Base-by-base conservation (phyloP, 2,888 invertebrate genomes). In the Zhuqinia jingwanae region DNA sequence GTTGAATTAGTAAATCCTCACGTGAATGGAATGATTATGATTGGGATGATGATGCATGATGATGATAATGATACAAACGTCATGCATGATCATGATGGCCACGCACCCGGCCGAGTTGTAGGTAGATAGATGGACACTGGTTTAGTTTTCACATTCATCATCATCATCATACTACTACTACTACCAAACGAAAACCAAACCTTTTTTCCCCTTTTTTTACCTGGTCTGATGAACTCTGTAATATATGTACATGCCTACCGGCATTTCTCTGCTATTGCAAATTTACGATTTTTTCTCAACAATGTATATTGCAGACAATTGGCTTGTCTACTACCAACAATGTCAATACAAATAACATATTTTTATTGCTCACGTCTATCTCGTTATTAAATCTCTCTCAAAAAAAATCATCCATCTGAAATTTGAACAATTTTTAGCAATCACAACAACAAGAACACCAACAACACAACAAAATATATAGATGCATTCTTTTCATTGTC, bases 71-170 rank as follows among this genome's bases (percentile, higher is more conserved):
- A 36, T 8, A 8, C 36, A 36, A 6, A 36, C 36, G n/a, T 25
- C 17, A 65, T 36, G 65, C 27, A 70, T 36, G 5, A 36, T 36
- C 36, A 36, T 36, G 36, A 36, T n/a, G n/a, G 45, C 20, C 11
- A 36, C n/a, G 10, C 1, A 65, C 17, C 15, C 2, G 50, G n/a
- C 50, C 50, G 2, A n/a, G 15, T n/a, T 13, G n/a, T n/a, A n/a
- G n/a, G n/a, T n/a, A n/a, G 42, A 15, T 45, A 45, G 70, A 47
- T 47, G 47, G 6, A 25, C 22, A 70, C 70, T 47, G 25, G 22
- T 25, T 70, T 70, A 15, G 25, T 25, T 70, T 70, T 70, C 70
- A 70, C 22, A 70, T 70, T 70, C 47, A 70, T 70, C 70, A 70
- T 47, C 15, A 17, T 36, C 2, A n/a, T 15, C 15, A 30, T 15